Conservation (phyloP, 2,113 vertebrate species). For the Python bivittatus region DNA sequence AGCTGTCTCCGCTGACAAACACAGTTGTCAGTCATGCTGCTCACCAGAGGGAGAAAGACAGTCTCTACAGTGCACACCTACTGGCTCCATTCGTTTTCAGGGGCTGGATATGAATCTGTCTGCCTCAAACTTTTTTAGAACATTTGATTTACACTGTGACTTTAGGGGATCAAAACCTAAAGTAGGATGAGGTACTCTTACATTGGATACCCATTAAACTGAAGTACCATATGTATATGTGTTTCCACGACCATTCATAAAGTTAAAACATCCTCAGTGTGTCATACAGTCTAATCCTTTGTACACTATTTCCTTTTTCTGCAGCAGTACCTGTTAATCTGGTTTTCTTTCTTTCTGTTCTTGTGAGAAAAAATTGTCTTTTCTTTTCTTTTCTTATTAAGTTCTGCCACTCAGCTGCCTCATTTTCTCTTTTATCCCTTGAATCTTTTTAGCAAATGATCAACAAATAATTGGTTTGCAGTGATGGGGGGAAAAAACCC, state of each 20-base stretch:
- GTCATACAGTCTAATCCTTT: background rate
- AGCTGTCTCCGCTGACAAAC: constrained; percentile 50
- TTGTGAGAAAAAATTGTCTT: background rate
- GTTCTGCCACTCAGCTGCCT: background rate
- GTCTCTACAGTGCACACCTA: constrained; percentile 19
- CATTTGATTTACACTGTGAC: constrained; percentile 12
- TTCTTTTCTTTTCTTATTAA: constrained; percentile 3
- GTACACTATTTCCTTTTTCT: background rate
- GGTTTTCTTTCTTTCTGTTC: background rate
- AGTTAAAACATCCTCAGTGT: background rate
- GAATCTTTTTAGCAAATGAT: background rate
- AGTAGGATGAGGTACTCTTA: background rate
- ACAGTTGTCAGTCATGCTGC: constrained; percentile 27
- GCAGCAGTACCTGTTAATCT: background rate
- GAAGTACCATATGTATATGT: background rate
- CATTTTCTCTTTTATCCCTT: background rate
- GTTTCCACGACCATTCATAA: constrained; percentile 1
- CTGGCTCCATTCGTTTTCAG: constrained; percentile 42
- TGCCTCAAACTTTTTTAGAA: background rate
- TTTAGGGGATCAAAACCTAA: background rate
- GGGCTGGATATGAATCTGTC: background rate
- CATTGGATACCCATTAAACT: background rate
- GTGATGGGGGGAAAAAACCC: background rate
- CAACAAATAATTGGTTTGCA: background rate
- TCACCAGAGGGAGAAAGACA: constrained; percentile 34